These are phyloP conservation scores for Gymnorhina tibicen DNA, from an alignment of 2,113 vertebrate genomes.

Conservation along the genomic window DNA sequence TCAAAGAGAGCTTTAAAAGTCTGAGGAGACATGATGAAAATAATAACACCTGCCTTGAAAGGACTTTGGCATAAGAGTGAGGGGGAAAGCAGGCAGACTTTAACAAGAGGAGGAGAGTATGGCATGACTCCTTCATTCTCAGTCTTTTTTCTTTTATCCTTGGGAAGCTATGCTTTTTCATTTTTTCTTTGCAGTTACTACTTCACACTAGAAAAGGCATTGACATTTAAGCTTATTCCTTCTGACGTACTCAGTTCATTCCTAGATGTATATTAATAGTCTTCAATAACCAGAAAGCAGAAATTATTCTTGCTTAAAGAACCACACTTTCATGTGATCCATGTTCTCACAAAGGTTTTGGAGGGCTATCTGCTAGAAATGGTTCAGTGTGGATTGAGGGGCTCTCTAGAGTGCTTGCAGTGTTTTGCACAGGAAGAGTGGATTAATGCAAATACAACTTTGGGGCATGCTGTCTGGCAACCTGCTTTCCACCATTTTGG, in stretches of 20 bases:
- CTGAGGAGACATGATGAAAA: background rate
- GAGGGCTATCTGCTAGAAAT: background rate
- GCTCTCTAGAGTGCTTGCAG: background rate
- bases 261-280: background rate
- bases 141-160: background rate
- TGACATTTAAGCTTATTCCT: background rate
- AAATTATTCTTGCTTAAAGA: background rate
- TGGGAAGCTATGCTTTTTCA: background rate
- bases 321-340: background rate
- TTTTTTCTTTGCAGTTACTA: background rate
- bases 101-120: background rate
- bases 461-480: background rate
- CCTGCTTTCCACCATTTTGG: background rate
- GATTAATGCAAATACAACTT: rapidly evolving
- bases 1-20: background rate
- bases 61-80: background rate
- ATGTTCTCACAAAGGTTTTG: background rate
- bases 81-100: background rate
- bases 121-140: background rate
- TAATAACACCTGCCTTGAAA: background rate
- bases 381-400: background rate
- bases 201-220: background rate
- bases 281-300: background rate
- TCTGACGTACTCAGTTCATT: background rate
- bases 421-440: background rate